A percentile compares a stretch with the other conserved stretches of the same genome.
Conservation (phyloP, 2,888 invertebrate species). For the Cremastinae sp. region DNA sequence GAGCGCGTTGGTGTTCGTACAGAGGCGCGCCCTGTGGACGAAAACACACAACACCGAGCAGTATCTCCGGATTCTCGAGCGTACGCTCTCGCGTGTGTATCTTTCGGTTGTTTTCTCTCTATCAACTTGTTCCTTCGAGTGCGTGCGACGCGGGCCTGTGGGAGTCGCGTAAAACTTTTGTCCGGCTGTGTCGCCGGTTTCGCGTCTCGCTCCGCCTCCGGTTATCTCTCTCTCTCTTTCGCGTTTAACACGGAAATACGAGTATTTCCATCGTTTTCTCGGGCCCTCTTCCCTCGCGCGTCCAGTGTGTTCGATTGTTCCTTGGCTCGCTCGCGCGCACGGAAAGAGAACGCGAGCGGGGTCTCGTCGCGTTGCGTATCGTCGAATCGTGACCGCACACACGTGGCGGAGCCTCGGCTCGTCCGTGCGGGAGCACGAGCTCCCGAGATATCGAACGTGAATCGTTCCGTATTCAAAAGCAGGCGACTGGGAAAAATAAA, state of each 20-base stretch:
- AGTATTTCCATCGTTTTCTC: conserved; percentile 43
- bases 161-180: too few species aligned
- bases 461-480: not conserved
- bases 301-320: not conserved
- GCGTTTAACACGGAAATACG: too few species aligned
- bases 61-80: conserved; percentile 28
- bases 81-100: conserved; percentile 12
- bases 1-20: conserved; percentile 22
- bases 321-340: not conserved
- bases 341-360: too few species aligned
- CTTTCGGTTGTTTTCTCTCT: conserved; percentile 1
- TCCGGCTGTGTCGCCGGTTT: not conserved
- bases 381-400: conserved; percentile 21
- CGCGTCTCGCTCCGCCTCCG: conserved; percentile 10
- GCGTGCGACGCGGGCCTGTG: not conserved
- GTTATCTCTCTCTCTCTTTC: not conserved
- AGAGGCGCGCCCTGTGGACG: conserved; percentile 13
- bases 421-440: conserved; percentile 13
- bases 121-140: not conserved
- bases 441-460: not conserved
- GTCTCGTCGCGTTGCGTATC: conserved; percentile 4
- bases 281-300: conserved; percentile 29
- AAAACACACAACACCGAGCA: conserved; percentile 6
- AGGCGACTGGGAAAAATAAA: not conserved
- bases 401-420: conserved; percentile 24